Evolutionary conservation across 2,888 invertebrate genomes (phyloP).

Genomic region (Clostera curtula): DNA sequence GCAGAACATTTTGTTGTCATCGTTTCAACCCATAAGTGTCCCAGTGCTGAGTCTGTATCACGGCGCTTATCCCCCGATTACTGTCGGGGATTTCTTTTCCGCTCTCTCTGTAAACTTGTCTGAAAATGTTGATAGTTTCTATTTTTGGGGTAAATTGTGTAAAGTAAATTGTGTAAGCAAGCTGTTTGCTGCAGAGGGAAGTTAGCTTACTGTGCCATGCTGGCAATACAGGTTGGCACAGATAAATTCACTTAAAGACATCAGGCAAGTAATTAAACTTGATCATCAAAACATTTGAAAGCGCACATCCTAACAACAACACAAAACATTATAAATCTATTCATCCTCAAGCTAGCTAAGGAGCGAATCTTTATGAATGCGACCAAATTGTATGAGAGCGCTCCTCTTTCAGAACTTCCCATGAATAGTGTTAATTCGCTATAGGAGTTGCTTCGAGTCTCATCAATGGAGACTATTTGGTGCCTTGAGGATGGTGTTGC

Average conservation of each 20-base stretch:
- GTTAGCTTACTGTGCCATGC: conserved; percentile 1
- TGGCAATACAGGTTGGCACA: conserved; percentile 2
- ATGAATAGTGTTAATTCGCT: conserved; percentile 75
- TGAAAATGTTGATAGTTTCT: too few relatives aligned
- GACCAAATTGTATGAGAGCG: conserved; percentile 74
- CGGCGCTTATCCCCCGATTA: too few relatives aligned
- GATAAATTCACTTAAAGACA: conserved; percentile 8
- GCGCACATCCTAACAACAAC: conserved; percentile 43
- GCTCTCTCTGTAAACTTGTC: too few relatives aligned
- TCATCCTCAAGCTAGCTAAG: conserved; percentile 64
- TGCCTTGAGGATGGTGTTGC: conserved; percentile 58
- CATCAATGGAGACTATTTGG: conserved; percentile 72
- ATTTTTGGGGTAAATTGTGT: too few relatives aligned
- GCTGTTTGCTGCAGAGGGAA: conserved; percentile 16
- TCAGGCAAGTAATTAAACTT: conserved; percentile 16
- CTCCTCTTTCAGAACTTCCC: conserved; percentile 72
- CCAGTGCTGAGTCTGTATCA: too few relatives aligned
- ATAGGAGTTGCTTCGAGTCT: conserved; percentile 70
- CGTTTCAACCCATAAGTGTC: too few relatives aligned
- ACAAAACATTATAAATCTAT: conserved; percentile 65
- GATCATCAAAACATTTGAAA: conserved; percentile 38
- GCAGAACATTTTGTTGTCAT: too few relatives aligned
- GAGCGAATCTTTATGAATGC: conserved; percentile 74
- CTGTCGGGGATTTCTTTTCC: too few relatives aligned
- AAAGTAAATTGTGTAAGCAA: too few relatives aligned